Conservation (phyloP, 2,797 vertebrate species). For the Syngnathus rostellatus region DNA sequence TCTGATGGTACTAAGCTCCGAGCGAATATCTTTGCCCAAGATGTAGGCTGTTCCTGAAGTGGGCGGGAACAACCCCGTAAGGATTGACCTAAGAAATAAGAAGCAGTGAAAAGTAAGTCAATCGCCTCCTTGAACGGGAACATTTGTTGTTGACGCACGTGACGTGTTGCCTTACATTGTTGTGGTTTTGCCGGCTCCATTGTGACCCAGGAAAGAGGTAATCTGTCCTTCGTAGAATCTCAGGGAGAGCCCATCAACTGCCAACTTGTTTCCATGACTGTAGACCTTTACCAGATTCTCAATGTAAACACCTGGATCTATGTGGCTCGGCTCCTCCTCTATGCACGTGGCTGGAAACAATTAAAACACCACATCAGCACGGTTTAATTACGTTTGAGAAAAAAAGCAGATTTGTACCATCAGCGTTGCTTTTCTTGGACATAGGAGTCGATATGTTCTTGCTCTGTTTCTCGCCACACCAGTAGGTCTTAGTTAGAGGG, state of each 20-base stretch:
- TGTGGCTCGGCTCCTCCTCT: constrained; percentile 88
- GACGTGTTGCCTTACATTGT: constrained; percentile 81
- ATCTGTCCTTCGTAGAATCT: constrained; percentile 97
- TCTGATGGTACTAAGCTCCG: constrained; percentile 83
- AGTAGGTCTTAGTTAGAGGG: constrained; percentile 88
- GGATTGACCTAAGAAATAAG: constrained; percentile 81
- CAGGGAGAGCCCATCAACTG: constrained; percentile 86
- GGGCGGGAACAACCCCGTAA: constrained; percentile 93
- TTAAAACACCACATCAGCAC: constrained; percentile 1
- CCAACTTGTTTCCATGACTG: constrained; percentile 89
- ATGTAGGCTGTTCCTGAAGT: constrained; percentile 96
- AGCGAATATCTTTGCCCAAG: constrained; percentile 89
- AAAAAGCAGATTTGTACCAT: constrained; percentile 65
- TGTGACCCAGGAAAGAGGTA: constrained; percentile 95
- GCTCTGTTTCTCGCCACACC: constrained; percentile 83
- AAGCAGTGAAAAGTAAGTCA: constrained; percentile 1
- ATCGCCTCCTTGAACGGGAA: background rate
- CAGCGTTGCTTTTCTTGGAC: constrained; percentile 72
- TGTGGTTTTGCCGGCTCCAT: constrained; percentile 97
- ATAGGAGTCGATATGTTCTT: constrained; percentile 56
- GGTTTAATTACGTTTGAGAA: background rate
- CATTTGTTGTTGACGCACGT: background rate
- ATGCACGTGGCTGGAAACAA: constrained; percentile 73
- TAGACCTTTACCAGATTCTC: constrained; percentile 95
- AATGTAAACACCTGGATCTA: constrained; percentile 89